Conservation (phyloP, 2,113 vertebrate species). For the Aldabrachelys gigantea region DNA sequence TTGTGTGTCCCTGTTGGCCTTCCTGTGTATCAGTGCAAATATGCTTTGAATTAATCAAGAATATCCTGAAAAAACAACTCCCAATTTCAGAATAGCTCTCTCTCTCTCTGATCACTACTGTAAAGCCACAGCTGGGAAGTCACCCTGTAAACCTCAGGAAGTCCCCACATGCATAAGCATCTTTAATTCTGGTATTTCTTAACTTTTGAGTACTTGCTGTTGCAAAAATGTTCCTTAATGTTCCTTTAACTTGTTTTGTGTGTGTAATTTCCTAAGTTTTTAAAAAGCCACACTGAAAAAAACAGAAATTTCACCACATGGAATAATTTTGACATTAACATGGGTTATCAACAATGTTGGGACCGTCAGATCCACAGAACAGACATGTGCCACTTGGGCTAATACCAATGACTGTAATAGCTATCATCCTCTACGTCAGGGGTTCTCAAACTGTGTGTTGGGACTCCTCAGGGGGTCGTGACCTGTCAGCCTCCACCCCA, state of each 20-base stretch:
- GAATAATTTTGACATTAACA: background rate
- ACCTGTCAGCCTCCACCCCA: no score
- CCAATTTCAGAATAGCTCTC: background rate
- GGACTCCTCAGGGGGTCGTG: no score
- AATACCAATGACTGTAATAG: background rate
- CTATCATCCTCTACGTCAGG: background rate
- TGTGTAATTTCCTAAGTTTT: no score
- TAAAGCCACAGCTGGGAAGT: background rate
- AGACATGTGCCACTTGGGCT: background rate
- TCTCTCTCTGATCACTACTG: background rate
- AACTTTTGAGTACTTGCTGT: no score
- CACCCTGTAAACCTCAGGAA: background rate
- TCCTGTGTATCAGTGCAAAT: background rate
- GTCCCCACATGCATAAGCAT: background rate
- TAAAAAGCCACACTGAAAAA: background rate
- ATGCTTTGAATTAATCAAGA: background rate
- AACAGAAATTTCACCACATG: background rate
- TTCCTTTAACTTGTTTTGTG: no score
- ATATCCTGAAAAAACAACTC: background rate
- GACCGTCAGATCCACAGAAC: background rate
- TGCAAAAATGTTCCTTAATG: no score
- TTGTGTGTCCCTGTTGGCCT: background rate
- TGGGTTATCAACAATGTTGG: background rate
- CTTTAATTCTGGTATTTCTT: no score
- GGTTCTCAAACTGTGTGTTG: no score